phyloP scores from a whole-genome alignment of 1,140 invertebrate species.

The Tetramorium parvispinum region DNA sequence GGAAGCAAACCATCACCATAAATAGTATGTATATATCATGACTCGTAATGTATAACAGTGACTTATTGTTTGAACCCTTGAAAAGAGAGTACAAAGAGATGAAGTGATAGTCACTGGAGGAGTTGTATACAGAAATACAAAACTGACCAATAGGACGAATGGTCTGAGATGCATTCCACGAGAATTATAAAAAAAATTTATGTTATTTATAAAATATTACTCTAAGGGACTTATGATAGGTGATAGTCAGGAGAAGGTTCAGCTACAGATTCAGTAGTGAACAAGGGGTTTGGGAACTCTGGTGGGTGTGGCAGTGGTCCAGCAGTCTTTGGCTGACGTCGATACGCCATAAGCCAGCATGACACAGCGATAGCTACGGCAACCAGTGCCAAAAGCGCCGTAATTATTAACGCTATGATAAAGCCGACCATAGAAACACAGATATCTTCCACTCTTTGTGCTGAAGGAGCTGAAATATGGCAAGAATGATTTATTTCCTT shows the following conservation, averaged over 20 bases:
- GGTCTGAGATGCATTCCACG: constrained; percentile 80
- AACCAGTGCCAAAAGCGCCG: constrained; percentile 95
- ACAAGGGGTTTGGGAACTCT: constrained; percentile 97
- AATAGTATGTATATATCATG: constrained; percentile 74
- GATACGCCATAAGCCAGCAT: constrained; percentile 97
- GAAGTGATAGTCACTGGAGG: constrained; percentile 83
- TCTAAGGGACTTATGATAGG: constrained; percentile 81
- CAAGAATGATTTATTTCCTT: not conserved
- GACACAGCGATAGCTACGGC: constrained; percentile 97
- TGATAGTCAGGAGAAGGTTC: constrained; percentile 94
- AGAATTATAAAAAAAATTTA: constrained; percentile 75
- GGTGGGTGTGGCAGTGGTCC: constrained; percentile 97
- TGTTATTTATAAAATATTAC: constrained; percentile 82
- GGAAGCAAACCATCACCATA: constrained; percentile 83
- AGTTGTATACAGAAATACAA: constrained; percentile 83
- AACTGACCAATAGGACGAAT: constrained; percentile 78
- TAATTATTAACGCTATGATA: constrained; percentile 96
- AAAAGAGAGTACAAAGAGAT: constrained; percentile 66
- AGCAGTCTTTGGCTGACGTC: constrained; percentile 92
- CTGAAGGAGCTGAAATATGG: constrained; percentile 87
- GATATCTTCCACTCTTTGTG: constrained; percentile 92
- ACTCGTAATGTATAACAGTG: constrained; percentile 54
- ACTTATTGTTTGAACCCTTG: constrained; percentile 69
- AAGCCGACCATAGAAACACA: constrained; percentile 97
- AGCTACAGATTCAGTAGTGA: constrained; percentile 92